A percentile compares a stretch with the other conserved stretches of the same genome.
Conservation (phyloP, 2,113 vertebrate species). For the Coturnix japonica region DNA sequence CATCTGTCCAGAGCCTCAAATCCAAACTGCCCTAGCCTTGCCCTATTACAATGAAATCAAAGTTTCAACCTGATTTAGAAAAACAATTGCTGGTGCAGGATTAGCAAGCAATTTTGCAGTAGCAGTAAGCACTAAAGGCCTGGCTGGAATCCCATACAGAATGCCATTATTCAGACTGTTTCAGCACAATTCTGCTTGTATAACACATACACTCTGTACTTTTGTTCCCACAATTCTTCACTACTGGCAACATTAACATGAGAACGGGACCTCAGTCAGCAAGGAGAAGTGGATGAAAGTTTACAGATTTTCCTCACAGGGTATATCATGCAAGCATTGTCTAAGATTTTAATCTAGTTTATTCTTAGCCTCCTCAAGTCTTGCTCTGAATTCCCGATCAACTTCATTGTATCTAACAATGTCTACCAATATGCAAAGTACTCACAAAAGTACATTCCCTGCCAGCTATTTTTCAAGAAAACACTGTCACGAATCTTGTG, state of each 20-base stretch:
- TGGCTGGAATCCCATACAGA: constrained; percentile 44
- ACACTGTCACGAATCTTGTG: neutral
- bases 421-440: neutral
- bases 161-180: constrained; percentile 29
- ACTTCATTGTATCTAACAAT: constrained; percentile 12
- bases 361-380: constrained; percentile 26
- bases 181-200: constrained; percentile 38
- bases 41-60: constrained; percentile 44
- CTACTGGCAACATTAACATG: constrained; percentile 54
- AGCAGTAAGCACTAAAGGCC: neutral
- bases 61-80: constrained; percentile 46
- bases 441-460: neutral
- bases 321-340: neutral
- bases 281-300: neutral
- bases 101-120: constrained; percentile 31
- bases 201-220: neutral
- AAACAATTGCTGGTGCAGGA: constrained; percentile 62
- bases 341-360: constrained; percentile 53
- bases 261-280: constrained; percentile 28
- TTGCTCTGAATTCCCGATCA: constrained; percentile 27
- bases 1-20: neutral
- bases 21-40: neutral
- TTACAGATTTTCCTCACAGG: neutral
- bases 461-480: neutral
- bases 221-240: constrained; percentile 57